Base-by-base conservation (phyloP, 2,797 vertebrate genomes). In the Premnoplex brunnescens region DNA sequence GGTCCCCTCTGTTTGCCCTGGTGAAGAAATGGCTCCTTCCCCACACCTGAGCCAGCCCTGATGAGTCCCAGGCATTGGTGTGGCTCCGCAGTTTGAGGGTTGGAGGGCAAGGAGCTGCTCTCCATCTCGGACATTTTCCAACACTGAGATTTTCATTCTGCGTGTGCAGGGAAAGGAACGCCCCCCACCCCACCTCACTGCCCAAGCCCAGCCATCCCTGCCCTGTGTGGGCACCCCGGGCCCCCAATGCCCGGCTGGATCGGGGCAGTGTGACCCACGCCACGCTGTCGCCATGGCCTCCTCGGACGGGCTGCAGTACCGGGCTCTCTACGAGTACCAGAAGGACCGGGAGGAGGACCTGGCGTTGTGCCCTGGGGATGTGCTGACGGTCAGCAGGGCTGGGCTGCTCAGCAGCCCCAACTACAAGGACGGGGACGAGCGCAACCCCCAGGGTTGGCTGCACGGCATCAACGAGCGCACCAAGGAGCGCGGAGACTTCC, bases 401-500 rank as follows among this genome's bases (percentile, higher is more conserved):
- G 96, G 96, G 14, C 85, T 98, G 89, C 82, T 97, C 62, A 27
- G 78, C 74, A 84, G 92, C 28, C 98, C 97, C 13, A 97, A 97
- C 84, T 97, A 96, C 96, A 98, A 98, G 97, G 98, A 98, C 10
- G 98, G 98, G 14, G 98, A 97, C 3, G 98, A 98, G 95, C 95
- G 95, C 14, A 98, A 52, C 96, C 98, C 98, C 75, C 97, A 97
- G 44, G 98, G 98, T 20, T 98, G 98, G 98, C 97, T 99, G 83
- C 98, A 98, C 18, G 98, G 98, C 82, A 84, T 97, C 97, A 98
- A 98, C 28, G 98, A 99, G 82, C 96, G 97, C 94, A 98, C 98
- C 97, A 98, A 98, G 93, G 98, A 99, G 91, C 97, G 96, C 20
- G 98, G 98, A 2, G 94, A 98, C 97, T 98, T 99, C 76, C 98